Conservation (phyloP, 2,888 invertebrate species). For the Pyrochroa serraticornis region DNA sequence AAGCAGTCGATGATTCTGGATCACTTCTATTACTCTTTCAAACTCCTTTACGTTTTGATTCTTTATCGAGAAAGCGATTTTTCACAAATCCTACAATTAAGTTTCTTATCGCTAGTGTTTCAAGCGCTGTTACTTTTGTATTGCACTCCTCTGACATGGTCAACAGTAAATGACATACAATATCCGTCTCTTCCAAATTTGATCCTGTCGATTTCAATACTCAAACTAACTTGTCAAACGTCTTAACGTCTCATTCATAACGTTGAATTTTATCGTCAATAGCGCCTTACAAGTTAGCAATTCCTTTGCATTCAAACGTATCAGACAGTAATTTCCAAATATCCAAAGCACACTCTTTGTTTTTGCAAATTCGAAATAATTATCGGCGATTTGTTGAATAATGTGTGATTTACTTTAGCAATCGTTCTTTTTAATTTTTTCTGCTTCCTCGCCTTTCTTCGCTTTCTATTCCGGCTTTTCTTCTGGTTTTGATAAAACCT, state of each 20-base stretch:
- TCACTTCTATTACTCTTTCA: no score
- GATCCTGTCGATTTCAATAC: conserved; percentile 36
- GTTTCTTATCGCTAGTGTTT: background rate
- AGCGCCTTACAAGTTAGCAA: conserved; percentile 36
- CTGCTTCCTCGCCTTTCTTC: no score
- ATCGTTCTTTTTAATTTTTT: background rate
- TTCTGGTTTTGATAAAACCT: no score
- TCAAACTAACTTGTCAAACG: conserved; percentile 38
- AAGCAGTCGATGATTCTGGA: no score
- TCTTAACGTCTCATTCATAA: conserved; percentile 18
- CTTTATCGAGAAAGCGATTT: conserved; percentile 35
- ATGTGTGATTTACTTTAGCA: conserved; percentile 38
- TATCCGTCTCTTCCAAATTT: conserved; percentile 24
- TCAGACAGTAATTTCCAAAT: conserved; percentile 32
- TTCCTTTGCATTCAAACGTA: conserved; percentile 38
- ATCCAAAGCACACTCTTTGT: conserved; percentile 35
- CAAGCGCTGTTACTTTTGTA: conserved; percentile 34
- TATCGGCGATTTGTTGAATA: conserved; percentile 39
- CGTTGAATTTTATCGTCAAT: conserved; percentile 25
- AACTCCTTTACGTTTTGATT: conserved; percentile 19
- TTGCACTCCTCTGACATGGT: background rate
- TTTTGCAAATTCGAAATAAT: conserved; percentile 42
- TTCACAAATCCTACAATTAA: conserved; percentile 30
- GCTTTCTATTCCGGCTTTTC: no score
- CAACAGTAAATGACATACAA: conserved; percentile 33